phyloP scores from a whole-genome alignment of 2,797 vertebrate species.

The Pangasius mekongensis region DNA sequence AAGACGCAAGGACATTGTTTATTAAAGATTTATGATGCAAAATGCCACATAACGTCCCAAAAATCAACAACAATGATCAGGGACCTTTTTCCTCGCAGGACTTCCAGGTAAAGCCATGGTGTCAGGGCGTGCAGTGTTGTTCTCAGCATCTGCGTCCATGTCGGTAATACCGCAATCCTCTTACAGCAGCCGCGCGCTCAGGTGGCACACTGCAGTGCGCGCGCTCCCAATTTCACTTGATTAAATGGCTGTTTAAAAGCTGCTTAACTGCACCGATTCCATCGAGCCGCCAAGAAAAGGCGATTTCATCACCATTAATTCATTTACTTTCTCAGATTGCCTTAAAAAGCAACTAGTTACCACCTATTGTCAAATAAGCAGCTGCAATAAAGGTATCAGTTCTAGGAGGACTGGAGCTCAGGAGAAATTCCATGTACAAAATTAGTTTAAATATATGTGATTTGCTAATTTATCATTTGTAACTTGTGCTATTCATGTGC shows the following conservation, averaged over 20 bases:
- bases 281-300: constrained; percentile 64
- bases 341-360: constrained; percentile 73
- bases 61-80: neutral
- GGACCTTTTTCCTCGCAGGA: neutral
- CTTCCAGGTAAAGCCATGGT: neutral
- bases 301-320: constrained; percentile 77
- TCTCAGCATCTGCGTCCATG: neutral
- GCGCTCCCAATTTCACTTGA: constrained; percentile 70
- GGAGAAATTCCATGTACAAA: neutral
- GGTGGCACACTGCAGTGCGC: constrained; percentile 59
- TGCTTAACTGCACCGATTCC: constrained; percentile 72
- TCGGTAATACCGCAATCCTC: constrained; percentile 64
- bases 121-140: neutral
- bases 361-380: constrained; percentile 60
- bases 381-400: neutral
- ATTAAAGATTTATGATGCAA: neutral
- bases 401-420: neutral
- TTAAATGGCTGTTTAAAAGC: constrained; percentile 81
- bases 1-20: too few species aligned
- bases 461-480: neutral
- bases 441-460: neutral
- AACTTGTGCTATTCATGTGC: neutral
- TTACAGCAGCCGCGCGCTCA: constrained; percentile 65
- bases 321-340: constrained; percentile 75
- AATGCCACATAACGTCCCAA: neutral